Evolutionary conservation across 2,113 vertebrate species (phyloP).

Genomic region (Turdus rufiventris): DNA sequence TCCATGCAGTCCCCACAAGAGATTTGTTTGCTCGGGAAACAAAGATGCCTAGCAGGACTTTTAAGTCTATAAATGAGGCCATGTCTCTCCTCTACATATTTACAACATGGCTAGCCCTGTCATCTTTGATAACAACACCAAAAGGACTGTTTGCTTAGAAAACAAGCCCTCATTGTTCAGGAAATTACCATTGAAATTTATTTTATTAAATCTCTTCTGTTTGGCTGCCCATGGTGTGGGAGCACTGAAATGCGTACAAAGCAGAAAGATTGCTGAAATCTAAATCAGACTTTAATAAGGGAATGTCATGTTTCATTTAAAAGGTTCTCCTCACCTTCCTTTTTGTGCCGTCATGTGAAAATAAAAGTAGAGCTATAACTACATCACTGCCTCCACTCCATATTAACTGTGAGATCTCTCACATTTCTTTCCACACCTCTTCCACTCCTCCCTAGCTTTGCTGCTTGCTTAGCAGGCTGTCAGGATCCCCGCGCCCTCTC

Average conservation of each 20-base stretch:
- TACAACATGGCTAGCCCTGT: slow-evolving; percentile 14
- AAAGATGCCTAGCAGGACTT: slow-evolving; percentile 18
- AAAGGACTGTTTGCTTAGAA: slow-evolving; percentile 44
- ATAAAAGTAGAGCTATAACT: slow-evolving; percentile 64
- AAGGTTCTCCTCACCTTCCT: slow-evolving; percentile 61
- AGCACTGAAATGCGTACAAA: background rate
- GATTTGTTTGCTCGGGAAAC: slow-evolving; percentile 3
- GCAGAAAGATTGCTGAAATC: slow-evolving; percentile 41
- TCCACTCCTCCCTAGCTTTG: background rate
- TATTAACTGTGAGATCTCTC: slow-evolving; percentile 52
- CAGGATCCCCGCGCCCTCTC: background rate
- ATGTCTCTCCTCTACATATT: background rate
- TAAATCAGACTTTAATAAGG: slow-evolving; percentile 69
- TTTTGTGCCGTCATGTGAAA: slow-evolving; percentile 63
- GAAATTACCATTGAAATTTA: slow-evolving; percentile 40
- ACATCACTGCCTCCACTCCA: slow-evolving; percentile 56
- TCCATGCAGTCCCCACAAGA: background rate
- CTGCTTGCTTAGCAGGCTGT: slow-evolving; percentile 23
- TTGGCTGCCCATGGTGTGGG: slow-evolving; percentile 8
- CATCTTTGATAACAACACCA: background rate
- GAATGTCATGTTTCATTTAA: slow-evolving; percentile 72
- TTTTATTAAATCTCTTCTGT: slow-evolving; percentile 33
- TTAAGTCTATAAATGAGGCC: background rate
- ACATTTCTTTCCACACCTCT: slow-evolving; percentile 57
- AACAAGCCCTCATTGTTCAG: slow-evolving; percentile 7